Evolutionary conservation across 23 tunicate species (phyloP), one percentile per base, ranked within the genome.

Genomic region (Phallusia fumigata): DNA sequence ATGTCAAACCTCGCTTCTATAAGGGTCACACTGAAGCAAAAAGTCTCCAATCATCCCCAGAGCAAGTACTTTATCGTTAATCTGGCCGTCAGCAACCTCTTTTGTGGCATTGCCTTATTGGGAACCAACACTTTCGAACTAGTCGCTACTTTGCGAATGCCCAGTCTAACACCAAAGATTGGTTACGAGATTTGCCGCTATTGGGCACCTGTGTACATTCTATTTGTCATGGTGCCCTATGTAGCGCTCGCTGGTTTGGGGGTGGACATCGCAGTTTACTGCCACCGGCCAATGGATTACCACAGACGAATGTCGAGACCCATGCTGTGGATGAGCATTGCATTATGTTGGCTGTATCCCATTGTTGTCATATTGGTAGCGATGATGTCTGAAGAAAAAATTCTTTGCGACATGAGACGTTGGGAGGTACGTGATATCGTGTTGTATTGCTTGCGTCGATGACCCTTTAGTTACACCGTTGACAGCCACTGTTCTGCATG

Each of bases 241-340:
- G 91, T 92, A 2, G 88, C 88, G n/a, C 76, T 92, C 49, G 83
- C 88, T 13, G 75, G 81, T 6, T 79, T 92, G 78, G 91, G 83
- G 51, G 18, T 92, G 31, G 97, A 92, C 78, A 87, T 92, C 11
- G 97, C 97, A 18, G 65, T 58, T 32, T 92, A 92, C 75, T 92
- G 97, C 74, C 86, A 87, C 79, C 51, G 82, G 31, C 75, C 97
- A 76, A 78, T 92, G 77, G 86, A 92, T 76, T 92, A 92, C 77
- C 87, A 76, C 51, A 53, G 86, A 12, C n/a, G 88, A 33, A 87
- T 92, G 85, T 40, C 97, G 31, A 72, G 32, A 30, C 16, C 35
- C 13, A 83, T 32, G 75, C 22, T 83, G 52, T 53, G 64, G 53
- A 19, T 73, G 10, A 83, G 32, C 36, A 52, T 88, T 6, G 34